phyloP scores from a whole-genome alignment of 2,797 vertebrate species.

The Yasuhikotakia modesta region DNA sequence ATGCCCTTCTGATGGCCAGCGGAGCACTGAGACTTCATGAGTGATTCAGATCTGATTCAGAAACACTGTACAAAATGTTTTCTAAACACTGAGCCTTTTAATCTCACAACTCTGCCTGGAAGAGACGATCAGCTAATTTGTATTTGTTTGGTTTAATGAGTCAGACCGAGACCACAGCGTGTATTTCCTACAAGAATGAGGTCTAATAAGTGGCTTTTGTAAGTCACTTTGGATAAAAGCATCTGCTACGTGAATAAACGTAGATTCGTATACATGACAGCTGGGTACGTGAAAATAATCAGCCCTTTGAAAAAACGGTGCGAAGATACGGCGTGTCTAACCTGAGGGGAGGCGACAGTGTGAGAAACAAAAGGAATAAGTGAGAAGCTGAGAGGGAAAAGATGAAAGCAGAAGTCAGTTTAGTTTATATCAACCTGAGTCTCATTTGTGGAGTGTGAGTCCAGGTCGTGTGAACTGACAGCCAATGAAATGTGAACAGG shows the following conservation, averaged over 20 bases:
- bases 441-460: slow-evolving; percentile 32
- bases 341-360: slow-evolving; percentile 35
- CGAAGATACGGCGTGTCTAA: slow-evolving; percentile 38
- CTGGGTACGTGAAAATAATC: slow-evolving; percentile 21
- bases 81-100: background rate
- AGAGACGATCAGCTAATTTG: slow-evolving; percentile 8
- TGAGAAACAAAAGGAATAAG: slow-evolving; percentile 42
- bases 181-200: background rate
- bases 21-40: slow-evolving; percentile 1
- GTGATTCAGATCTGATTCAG: background rate
- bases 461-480: slow-evolving; percentile 30
- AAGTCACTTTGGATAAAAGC: too few species aligned
- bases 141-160: background rate
- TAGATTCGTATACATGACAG: slow-evolving; percentile 18
- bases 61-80: background rate
- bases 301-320: slow-evolving; percentile 13
- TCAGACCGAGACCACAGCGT: background rate
- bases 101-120: too few species aligned
- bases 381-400: slow-evolving; percentile 18
- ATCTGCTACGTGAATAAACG: too few species aligned
- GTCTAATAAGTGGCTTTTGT: background rate
- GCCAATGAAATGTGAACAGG: slow-evolving; percentile 44
- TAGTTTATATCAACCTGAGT: slow-evolving; percentile 26
- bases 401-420: slow-evolving; percentile 32
- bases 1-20: background rate